phyloP scores from a whole-genome alignment of 2,113 vertebrate species.

The Theristicus caerulescens region DNA sequence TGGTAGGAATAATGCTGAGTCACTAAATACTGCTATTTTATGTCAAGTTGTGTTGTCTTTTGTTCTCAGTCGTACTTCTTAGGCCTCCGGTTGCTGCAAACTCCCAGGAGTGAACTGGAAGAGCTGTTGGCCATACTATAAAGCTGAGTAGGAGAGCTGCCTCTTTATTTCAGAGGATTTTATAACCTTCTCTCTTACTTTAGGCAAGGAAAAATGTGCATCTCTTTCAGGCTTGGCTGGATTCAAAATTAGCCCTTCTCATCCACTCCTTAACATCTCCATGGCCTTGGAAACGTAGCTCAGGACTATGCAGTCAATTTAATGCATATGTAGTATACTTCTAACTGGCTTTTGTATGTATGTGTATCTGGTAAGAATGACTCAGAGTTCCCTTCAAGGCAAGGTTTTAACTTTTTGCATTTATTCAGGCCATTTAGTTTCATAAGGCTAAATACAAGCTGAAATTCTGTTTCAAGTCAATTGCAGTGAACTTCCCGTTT shows the following conservation, averaged over 20 bases:
- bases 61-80: background rate
- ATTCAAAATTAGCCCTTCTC: background rate
- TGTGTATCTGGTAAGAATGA: background rate
- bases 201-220: background rate
- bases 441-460: background rate
- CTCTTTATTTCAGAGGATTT: background rate
- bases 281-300: background rate
- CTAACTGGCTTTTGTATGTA: background rate
- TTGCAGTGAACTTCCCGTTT: background rate
- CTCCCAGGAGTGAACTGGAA: background rate
- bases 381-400: background rate
- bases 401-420: conserved; percentile 9
- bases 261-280: background rate
- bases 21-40: background rate
- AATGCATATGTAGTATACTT: background rate
- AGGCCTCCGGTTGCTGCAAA: background rate
- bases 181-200: background rate
- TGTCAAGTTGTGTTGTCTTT: background rate
- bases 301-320: background rate
- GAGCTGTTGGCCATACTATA: background rate
- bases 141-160: background rate
- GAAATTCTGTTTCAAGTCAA: background rate
- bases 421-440: background rate
- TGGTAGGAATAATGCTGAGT: background rate
- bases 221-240: background rate